Evolutionary conservation across 2,113 vertebrate genomes (phyloP).

Genomic region (Oreochromis spilurus): DNA sequence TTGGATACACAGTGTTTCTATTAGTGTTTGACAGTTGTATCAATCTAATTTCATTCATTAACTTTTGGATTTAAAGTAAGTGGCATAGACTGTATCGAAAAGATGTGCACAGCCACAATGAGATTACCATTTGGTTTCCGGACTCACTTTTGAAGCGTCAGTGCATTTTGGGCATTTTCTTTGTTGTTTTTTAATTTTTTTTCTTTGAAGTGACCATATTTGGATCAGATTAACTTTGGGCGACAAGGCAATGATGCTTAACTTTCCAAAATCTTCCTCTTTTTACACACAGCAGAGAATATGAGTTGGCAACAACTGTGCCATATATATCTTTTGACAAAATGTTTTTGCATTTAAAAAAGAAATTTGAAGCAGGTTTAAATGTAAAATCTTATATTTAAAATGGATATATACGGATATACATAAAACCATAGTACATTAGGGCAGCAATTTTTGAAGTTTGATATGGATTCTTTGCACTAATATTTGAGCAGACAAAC

Average conservation of each 20-base stretch:
- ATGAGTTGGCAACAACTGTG: background rate
- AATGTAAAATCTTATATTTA: background rate
- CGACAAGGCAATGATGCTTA: background rate
- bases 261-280: background rate
- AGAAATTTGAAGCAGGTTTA: background rate
- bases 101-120: background rate
- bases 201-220: background rate
- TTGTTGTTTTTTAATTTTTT: rapidly evolving
- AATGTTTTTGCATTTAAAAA: background rate
- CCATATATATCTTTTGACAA: background rate
- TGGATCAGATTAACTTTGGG: background rate
- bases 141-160: background rate
- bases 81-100: background rate
- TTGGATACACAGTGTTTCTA: background rate
- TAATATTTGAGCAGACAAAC: background rate
- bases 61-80: background rate
- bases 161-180: background rate
- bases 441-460: background rate
- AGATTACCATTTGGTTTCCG: background rate
- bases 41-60: background rate
- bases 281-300: background rate
- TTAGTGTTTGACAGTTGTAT: background rate
- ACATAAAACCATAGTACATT: background rate
- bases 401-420: background rate
- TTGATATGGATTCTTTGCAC: background rate